Evolutionary conservation across 2,113 vertebrate species (phyloP), one percentile per base, ranked within the genome.

Genomic region (Mus pahari): DNA sequence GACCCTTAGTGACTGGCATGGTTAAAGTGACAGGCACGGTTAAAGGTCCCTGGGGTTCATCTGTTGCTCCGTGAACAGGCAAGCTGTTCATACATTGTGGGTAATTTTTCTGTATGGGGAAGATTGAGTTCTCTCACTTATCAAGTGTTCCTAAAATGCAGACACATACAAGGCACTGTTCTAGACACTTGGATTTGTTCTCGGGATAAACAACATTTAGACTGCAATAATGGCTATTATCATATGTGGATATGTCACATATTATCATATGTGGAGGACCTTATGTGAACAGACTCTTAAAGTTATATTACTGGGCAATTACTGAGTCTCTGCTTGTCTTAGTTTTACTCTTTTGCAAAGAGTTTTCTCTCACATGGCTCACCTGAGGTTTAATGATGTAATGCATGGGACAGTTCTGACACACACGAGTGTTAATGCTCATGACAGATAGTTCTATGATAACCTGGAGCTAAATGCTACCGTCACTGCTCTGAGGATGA

Each of bases 291-390:
- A 58, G 48, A 55, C 79, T 39, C 10, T 31, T 31, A 0, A 0
- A 7, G 64, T 36, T n/a, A 7, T 22, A 39, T 4, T 53, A 28
- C 64, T 26, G 66, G 26, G n/a, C 36, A 89, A 55, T 71, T 73
- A 7, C 24, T 73, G 88, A 83, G 71, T 13, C 16, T 73, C 42
- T 62, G 26, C 68, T 42, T 89, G 48, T 16, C 66, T 95, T 26
- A 14, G 75, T 91, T 95, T 74, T 9, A 83, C 53, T 96, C 31
- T 45, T 42, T 92, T 79, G 42, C 16, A 16, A 86, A 89, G 66
- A 42, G 20, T 77, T 48, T 79, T 55, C 48, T 64, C 68, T 77
- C 36, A 0, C 24, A 3, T 28, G n/a, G 36, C 50, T 89, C 5
- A 64, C 42, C 2, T 33, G 82, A 78, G 60, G 68, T 92, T 94